phyloP scores from a whole-genome alignment of 2,888 invertebrate genomes.

The Acronicta leporina region DNA sequence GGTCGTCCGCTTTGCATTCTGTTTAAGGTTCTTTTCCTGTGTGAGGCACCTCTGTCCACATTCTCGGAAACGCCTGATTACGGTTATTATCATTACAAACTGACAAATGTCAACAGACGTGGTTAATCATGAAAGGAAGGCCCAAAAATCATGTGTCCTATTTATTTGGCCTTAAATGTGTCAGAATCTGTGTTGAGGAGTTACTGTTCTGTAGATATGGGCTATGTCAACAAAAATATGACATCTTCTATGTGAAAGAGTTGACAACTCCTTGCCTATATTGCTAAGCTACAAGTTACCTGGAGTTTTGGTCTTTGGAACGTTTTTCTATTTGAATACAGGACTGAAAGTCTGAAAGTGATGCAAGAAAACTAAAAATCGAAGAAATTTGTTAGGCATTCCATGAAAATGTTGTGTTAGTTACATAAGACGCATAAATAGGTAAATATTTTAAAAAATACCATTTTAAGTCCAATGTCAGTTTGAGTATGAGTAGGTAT shows the following conservation, averaged over 20 bases:
- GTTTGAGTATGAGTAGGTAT: conserved; percentile 10
- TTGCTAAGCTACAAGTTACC: no score
- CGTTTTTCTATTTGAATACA: no score
- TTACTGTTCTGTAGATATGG: no score
- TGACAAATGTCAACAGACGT: conserved; percentile 56
- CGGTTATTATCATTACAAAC: conserved; percentile 54
- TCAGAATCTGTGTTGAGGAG: conserved; percentile 2
- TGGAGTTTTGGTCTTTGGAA: no score
- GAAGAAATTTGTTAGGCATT: conserved; percentile 1
- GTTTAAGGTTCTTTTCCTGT: conserved; percentile 49
- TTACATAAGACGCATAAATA: conserved; percentile 25
- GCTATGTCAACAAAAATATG: no score
- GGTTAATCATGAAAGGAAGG: conserved; percentile 51
- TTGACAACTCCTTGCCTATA: no score
- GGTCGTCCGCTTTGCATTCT: conserved; percentile 21
- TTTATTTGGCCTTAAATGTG: conserved; percentile 18
- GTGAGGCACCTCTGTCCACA: conserved; percentile 41
- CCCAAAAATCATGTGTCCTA: conserved; percentile 28
- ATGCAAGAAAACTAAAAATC: no score
- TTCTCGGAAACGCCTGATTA: conserved; percentile 60
- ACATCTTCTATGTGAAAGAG: no score
- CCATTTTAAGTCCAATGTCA: background rate
- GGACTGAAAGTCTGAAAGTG: no score
- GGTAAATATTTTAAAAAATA: conserved; percentile 4
- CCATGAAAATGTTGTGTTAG: background rate